A percentile compares a stretch with the other conserved stretches of the same genome.
Evolutionary conservation across 2,797 vertebrate species (phyloP).

Genomic region (Peromyscus attwateri): DNA sequence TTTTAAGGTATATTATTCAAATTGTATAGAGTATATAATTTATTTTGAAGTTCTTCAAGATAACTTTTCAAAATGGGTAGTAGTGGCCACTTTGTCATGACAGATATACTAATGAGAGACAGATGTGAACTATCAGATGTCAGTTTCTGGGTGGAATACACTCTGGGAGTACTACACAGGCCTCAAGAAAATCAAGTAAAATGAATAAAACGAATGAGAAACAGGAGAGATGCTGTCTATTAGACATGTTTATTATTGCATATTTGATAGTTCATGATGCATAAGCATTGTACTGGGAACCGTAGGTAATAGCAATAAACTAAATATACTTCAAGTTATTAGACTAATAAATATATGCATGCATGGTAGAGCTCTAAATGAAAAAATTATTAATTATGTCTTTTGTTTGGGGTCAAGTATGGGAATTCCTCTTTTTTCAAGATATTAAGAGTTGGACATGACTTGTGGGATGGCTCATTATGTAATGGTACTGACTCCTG

Average conservation of each 20-base stretch:
- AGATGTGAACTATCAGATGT: slow-evolving; percentile 31
- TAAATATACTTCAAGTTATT: background rate
- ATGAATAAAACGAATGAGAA: background rate
- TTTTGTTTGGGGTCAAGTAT: background rate
- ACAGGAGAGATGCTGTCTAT: background rate
- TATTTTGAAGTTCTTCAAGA: slow-evolving; percentile 36
- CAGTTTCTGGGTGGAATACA: slow-evolving; percentile 23
- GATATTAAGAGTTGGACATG: slow-evolving; percentile 7
- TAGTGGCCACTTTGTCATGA: background rate
- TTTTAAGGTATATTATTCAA: background rate
- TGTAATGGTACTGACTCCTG: too few species aligned
- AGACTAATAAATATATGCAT: background rate
- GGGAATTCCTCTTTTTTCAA: background rate
- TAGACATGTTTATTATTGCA: background rate
- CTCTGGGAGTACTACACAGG: background rate
- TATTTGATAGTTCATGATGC: background rate
- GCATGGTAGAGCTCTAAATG: background rate
- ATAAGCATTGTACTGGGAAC: background rate
- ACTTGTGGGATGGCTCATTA: background rate
- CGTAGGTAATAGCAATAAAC: background rate
- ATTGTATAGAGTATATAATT: background rate
- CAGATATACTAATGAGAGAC: background rate
- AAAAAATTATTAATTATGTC: background rate
- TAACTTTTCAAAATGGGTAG: background rate
- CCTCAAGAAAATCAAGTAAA: background rate